These are phyloP conservation scores for Dendrolimus pini DNA, from an alignment of 2,888 invertebrate species.

Conservation along the genomic window DNA sequence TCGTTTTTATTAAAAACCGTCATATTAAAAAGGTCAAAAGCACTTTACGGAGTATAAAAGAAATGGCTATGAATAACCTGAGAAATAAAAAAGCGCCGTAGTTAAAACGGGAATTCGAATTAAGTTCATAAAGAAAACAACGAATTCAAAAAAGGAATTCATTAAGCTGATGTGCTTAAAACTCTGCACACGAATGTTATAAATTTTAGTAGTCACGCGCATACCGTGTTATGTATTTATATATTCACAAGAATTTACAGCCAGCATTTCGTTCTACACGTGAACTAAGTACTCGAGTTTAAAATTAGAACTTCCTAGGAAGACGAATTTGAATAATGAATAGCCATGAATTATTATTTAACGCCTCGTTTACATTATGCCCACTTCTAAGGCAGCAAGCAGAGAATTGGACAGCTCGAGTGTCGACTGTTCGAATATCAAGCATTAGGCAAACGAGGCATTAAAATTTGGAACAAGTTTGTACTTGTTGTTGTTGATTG, in stretches of 20 bases:
- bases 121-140: conserved; percentile 32
- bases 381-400: too few species aligned
- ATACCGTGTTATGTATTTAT: conserved; percentile 27
- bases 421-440: too few species aligned
- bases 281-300: conserved; percentile 18
- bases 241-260: conserved; percentile 38
- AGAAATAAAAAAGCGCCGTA: not conserved
- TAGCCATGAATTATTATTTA: too few species aligned
- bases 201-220: conserved; percentile 46
- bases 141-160: conserved; percentile 46
- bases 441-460: too few species aligned
- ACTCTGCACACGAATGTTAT: conserved; percentile 45
- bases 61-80: too few species aligned
- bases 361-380: too few species aligned
- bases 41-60: too few species aligned
- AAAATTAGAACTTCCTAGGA: conserved; percentile 23
- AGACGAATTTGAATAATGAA: conserved; percentile 10
- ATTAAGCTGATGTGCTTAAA: conserved; percentile 51
- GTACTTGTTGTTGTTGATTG: too few species aligned
- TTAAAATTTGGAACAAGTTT: too few species aligned
- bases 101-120: conserved; percentile 12
- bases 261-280: conserved; percentile 23
- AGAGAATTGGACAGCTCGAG: too few species aligned
- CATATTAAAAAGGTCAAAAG: too few species aligned
- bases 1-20: too few species aligned